Percentiles rank a stretch among this genome's conserved stretches.
Conservation (phyloP, 30 jellyfish, hydroid and myxozoan genomes). For the Aurelia aurita region DNA sequence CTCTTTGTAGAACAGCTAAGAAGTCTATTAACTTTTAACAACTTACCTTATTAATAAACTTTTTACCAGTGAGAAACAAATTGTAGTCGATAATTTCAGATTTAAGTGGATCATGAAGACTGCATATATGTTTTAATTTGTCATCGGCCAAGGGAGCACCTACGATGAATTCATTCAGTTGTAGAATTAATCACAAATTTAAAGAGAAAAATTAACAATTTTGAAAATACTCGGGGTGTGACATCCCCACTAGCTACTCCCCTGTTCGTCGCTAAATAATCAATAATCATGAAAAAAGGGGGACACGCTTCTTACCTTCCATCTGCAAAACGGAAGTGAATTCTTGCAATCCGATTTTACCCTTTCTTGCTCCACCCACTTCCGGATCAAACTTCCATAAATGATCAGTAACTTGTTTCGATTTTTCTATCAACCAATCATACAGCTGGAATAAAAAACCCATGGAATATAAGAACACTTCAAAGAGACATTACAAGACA, state of each 20-base stretch:
- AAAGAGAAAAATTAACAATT: too few species aligned
- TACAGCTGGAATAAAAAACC: conserved; percentile 60
- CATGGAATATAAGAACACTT: too few species aligned
- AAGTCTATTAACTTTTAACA: too few species aligned
- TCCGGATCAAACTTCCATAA: conserved; percentile 70
- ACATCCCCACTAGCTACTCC: too few species aligned
- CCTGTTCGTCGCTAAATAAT: too few species aligned
- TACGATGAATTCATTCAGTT: background rate
- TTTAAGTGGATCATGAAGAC: conserved; percentile 77
- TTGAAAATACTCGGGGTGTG: too few species aligned
- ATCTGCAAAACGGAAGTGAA: conserved; percentile 67
- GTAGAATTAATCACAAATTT: too few species aligned
- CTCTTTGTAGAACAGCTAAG: too few species aligned
- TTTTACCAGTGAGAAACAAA: conserved; percentile 81
- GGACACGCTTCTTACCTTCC: conserved; percentile 26
- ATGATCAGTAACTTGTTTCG: conserved; percentile 45
- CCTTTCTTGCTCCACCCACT: conserved; percentile 67
- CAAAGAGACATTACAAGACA: too few species aligned
- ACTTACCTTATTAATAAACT: conserved; percentile 84
- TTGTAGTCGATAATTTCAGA: conserved; percentile 82
- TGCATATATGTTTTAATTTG: conserved; percentile 47
- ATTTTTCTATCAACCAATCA: conserved; percentile 84
- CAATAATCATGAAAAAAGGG: too few species aligned
- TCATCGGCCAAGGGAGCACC: conserved; percentile 85
- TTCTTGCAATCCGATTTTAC: conserved; percentile 65